These are phyloP conservation scores for Pocillopora damicornis DNA, from an alignment of 64 coral and sea anemone species.

Conservation along the genomic window DNA sequence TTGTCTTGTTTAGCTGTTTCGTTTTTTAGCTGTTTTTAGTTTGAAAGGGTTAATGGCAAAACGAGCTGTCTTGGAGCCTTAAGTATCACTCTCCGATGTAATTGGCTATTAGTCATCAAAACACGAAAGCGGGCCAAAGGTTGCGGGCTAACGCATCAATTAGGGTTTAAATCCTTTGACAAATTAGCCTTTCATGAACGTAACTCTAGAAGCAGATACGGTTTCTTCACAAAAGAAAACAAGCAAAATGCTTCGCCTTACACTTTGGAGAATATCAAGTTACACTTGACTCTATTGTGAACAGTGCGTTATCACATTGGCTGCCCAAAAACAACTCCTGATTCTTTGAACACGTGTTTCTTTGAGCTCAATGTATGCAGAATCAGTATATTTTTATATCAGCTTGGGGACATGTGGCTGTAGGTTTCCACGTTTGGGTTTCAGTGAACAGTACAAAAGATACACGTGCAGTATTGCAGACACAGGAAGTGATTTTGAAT, in stretches of 20 bases:
- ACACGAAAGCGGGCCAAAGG: constrained; percentile 38
- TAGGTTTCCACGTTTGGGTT: not conserved
- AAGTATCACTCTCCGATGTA: constrained; percentile 36
- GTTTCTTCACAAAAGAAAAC: constrained; percentile 39
- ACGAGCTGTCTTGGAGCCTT: constrained; percentile 19
- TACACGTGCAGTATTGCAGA: not conserved
- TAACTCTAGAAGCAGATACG: constrained; percentile 35
- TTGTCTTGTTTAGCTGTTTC: not conserved
- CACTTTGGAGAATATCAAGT: constrained; percentile 34
- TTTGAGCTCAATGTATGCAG: not conserved
- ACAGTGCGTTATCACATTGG: constrained; percentile 14
- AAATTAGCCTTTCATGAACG: constrained; percentile 47
- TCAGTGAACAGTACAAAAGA: not conserved
- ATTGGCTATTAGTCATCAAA: constrained; percentile 51
- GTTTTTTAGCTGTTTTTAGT: not conserved
- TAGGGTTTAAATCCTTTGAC: constrained; percentile 51
- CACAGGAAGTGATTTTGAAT: constrained; percentile 21
- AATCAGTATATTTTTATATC: not conserved
- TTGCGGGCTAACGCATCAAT: constrained; percentile 45
- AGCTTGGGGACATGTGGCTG: not conserved
- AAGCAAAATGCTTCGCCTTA: constrained; percentile 22
- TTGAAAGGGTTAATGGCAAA: constrained; percentile 1
- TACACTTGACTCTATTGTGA: constrained; percentile 33
- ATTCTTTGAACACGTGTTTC: constrained; percentile 49
- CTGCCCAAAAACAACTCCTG: constrained; percentile 5